Evolutionary conservation across 2,888 invertebrate genomes (phyloP).

Genomic region (Amiota minor): DNA sequence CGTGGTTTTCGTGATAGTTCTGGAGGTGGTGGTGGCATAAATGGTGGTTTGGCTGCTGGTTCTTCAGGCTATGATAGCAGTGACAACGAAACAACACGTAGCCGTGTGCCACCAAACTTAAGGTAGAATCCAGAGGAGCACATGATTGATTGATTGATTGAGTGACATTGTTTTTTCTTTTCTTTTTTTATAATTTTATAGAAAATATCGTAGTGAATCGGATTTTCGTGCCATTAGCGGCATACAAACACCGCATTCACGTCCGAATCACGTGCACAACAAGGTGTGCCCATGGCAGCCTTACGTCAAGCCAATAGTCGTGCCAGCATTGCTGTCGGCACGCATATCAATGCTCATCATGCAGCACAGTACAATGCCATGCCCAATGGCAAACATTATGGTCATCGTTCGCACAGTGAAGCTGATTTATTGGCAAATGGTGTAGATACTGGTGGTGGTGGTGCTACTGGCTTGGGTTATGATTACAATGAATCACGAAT

Average conservation of each 20-base stretch:
- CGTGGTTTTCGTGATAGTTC: conserved; percentile 77
- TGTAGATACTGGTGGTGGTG: conserved; percentile 74
- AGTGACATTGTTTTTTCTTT: background rate
- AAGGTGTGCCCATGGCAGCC: conserved; percentile 78
- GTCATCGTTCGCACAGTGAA: conserved; percentile 86
- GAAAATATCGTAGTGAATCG: conserved; percentile 89
- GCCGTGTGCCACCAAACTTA: conserved; percentile 74
- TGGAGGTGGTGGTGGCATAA: conserved; percentile 53
- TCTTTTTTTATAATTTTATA: conserved; percentile 33
- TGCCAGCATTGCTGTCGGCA: conserved; percentile 75
- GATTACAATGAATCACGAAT: conserved; percentile 71
- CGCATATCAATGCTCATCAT: conserved; percentile 66
- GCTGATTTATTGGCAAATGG: conserved; percentile 85
- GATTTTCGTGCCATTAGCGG: conserved; percentile 80
- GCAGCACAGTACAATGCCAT: conserved; percentile 54
- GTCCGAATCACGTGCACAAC: conserved; percentile 70
- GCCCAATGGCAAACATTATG: conserved; percentile 71
- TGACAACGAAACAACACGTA: conserved; percentile 82
- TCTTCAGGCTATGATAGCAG: conserved; percentile 95
- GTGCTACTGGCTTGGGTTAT: conserved; percentile 51
- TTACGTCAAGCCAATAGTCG: conserved; percentile 82
- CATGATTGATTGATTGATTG: background rate
- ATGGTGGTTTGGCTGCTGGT: conserved; percentile 74
- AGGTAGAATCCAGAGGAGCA: conserved; percentile 54
- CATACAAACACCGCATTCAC: conserved; percentile 63